Evolutionary conservation across 2,113 vertebrate species (phyloP), one percentile per base, ranked within the genome.

Genomic region (Rhinogobius similis): DNA sequence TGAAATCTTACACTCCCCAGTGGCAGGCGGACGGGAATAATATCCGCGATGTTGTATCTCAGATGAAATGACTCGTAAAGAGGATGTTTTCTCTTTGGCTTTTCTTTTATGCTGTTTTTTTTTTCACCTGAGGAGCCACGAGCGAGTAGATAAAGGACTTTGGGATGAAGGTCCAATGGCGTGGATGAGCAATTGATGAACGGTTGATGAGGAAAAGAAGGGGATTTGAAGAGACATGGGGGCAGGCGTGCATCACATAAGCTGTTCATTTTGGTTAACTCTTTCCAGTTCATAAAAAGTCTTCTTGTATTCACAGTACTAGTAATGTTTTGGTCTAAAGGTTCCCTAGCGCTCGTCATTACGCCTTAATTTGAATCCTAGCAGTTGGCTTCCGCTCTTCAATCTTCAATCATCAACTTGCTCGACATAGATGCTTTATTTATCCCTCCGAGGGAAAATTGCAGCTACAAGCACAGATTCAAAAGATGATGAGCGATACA

Each of bases 131-230:
- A 55, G 62, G 67, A 70, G 72, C 68, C 44, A 7, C 13, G 24
- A 26, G 18, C 59, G 2, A 39, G 18, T 1, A 11, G 61, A 38
- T 70, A 59, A 77, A 75, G 10, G 43, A 59, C 68, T 38, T 7
- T 20, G 48, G 50, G 65, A 56, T 70, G 84, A 76, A 73, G 74
- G 75, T 65, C 79, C 83, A 83, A 87, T 90, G 85, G 75, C 86
- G 78, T 74, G 77, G 81, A 88, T 89, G 88, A 89, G 82, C 73
- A 76, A 83, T 78, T 67, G 81, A 91, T 87, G 84, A 85, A 89
- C 85, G 86, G 76, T 64, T 82, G 84, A 85, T 62, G 16, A 21
- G 68, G 38, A 64, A 55, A 58, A 10, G 43, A 61, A 48, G 62
- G 39, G 50, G 36, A 70, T 56, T 65, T 65, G 69, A 67, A 76